Evolutionary conservation across 2,888 invertebrate species (phyloP).

Genomic region (Chalcis sispes): DNA sequence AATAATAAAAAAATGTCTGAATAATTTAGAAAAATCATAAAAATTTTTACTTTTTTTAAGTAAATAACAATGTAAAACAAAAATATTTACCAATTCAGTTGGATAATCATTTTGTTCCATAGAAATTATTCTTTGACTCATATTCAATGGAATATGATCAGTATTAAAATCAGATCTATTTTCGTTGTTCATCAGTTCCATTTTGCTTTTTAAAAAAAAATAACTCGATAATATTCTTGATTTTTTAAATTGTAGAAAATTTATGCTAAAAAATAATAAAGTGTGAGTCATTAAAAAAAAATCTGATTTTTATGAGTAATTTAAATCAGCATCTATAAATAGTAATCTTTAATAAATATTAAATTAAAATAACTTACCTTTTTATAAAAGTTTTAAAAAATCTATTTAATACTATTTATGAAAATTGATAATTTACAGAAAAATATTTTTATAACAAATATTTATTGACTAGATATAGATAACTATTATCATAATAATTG

Average conservation of each 20-base stretch:
- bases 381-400: too few species aligned
- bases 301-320: too few species aligned
- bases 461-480: too few species aligned
- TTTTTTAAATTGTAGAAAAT: neutral
- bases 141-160: constrained; percentile 57
- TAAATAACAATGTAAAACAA: neutral
- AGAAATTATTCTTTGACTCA: constrained; percentile 62
- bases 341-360: constrained; percentile 8
- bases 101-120: constrained; percentile 61
- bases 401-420: too few species aligned
- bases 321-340: constrained; percentile 43
- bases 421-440: too few species aligned
- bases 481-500: too few species aligned
- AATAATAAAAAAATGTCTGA: constrained; percentile 18
- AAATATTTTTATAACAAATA: too few species aligned
- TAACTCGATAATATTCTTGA: too few species aligned
- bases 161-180: constrained; percentile 36
- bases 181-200: constrained; percentile 34
- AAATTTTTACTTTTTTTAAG: neutral
- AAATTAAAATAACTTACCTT: too few species aligned
- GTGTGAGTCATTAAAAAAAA: constrained; percentile 30
- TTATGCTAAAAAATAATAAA: neutral
- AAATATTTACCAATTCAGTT: constrained; percentile 40
- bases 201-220: constrained; percentile 17
- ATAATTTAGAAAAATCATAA: neutral